Evolutionary conservation across 2,797 vertebrate genomes (phyloP).

Genomic region (Rhincodon typus): DNA sequence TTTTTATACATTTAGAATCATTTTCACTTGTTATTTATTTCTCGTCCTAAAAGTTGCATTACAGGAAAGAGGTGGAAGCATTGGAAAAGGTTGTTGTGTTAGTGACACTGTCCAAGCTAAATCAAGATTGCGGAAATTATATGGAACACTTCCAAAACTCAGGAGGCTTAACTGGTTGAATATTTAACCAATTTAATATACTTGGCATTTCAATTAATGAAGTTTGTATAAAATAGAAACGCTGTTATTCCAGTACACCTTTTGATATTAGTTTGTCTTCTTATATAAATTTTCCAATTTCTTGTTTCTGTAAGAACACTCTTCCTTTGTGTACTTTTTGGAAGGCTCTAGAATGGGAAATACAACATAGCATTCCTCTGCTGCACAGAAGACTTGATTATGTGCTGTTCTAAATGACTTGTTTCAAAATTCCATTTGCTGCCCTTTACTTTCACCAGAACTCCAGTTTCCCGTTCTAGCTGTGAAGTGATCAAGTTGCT

Average conservation of each 20-base stretch:
- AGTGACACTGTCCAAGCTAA: not conserved
- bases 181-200: not conserved
- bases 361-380: not conserved
- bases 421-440: not conserved
- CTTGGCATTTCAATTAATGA: no score
- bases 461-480: not conserved
- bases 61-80: no score
- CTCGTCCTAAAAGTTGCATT: not conserved
- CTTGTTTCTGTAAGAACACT: not conserved
- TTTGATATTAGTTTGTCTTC: not conserved
- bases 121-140: not conserved
- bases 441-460: not conserved
- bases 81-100: not conserved
- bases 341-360: not conserved
- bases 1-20: not conserved
- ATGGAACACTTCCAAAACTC: no score
- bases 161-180: no score
- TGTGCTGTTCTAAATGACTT: not conserved
- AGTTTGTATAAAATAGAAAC: not conserved
- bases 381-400: not conserved
- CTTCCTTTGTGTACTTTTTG: not conserved
- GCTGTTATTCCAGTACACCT: not conserved
- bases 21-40: constrained; percentile 12
- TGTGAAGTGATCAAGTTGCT: not conserved
- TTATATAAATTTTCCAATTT: not conserved